Evolutionary conservation across 2,888 invertebrate genomes (phyloP).

Genomic region (Tetragonisca angustula): DNA sequence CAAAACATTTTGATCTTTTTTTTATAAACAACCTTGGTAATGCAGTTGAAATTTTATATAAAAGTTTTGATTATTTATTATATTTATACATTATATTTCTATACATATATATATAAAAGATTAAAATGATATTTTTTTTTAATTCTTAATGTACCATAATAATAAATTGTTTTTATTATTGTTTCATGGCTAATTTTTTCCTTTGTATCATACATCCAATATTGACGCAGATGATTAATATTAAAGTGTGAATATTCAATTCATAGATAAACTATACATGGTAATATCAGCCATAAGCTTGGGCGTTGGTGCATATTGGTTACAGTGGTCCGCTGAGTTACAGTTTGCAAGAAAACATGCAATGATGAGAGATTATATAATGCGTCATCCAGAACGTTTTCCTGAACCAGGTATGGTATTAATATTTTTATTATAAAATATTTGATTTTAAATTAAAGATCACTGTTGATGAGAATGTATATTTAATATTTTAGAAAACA

Average conservation of each 20-base stretch:
- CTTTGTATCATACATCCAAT: neutral
- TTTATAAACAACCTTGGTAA: neutral
- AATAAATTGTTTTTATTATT: neutral
- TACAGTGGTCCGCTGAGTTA: neutral
- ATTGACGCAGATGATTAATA: neutral
- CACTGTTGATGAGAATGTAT: neutral
- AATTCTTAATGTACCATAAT: neutral
- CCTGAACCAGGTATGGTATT: slow-evolving; percentile 74
- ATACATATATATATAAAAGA: neutral
- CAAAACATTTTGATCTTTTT: neutral
- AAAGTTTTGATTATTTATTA: too few species aligned
- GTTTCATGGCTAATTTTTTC: neutral
- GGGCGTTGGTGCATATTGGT: slow-evolving; percentile 13
- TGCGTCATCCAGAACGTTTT: slow-evolving; percentile 79
- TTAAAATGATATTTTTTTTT: neutral
- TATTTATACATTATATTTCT: too few species aligned
- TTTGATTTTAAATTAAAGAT: neutral
- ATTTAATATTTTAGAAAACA: slow-evolving; percentile 62
- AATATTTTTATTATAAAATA: neutral
- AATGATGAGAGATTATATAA: slow-evolving; percentile 76
- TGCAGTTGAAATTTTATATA: neutral
- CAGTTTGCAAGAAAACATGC: slow-evolving; percentile 70
- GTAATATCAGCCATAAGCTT: fast-evolving
- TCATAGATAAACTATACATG: neutral
- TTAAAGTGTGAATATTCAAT: neutral